These are phyloP conservation scores for Theocolax elegans DNA, from an alignment of 1,140 invertebrate genomes.

Conservation along the genomic window DNA sequence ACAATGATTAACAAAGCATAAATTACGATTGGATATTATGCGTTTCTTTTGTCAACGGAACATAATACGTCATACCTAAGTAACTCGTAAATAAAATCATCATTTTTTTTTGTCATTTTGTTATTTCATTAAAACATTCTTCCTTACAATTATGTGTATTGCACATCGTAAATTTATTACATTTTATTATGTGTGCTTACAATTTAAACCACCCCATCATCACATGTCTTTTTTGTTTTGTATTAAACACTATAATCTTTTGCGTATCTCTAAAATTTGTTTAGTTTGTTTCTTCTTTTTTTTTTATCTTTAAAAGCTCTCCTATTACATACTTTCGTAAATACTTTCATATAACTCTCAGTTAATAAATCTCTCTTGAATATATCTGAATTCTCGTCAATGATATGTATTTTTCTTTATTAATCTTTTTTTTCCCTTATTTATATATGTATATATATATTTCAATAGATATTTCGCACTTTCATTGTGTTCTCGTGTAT, in stretches of 20 bases:
- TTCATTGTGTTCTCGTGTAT: not conserved
- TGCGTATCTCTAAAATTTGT: too few species aligned
- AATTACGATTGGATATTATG: not conserved
- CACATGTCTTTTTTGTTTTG: slow-evolving; percentile 24
- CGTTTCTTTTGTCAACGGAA: not conserved
- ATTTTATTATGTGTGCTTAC: slow-evolving; percentile 26
- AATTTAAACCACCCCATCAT: not conserved
- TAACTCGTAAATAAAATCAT: not conserved
- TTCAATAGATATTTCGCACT: not conserved
- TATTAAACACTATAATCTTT: slow-evolving; percentile 41
- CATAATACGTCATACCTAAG: too few species aligned
- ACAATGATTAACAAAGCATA: slow-evolving; percentile 11
- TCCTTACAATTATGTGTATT: slow-evolving; percentile 24
- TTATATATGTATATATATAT: too few species aligned
- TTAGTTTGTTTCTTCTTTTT: slow-evolving; percentile 6
- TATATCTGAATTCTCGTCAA: not conserved
- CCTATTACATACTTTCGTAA: slow-evolving; percentile 23
- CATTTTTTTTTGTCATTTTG: too few species aligned
- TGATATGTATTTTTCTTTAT: slow-evolving; percentile 22
- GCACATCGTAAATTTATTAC: slow-evolving; percentile 36
- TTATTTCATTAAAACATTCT: slow-evolving; percentile 18
- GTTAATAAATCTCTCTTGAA: slow-evolving; percentile 5
- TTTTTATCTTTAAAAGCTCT: slow-evolving; percentile 10
- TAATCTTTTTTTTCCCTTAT: too few species aligned
- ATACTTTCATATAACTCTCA: slow-evolving; percentile 7